These are phyloP conservation scores for Nyctalus aviator DNA, from an alignment of 2,797 vertebrate genomes.

Conservation along the genomic window DNA sequence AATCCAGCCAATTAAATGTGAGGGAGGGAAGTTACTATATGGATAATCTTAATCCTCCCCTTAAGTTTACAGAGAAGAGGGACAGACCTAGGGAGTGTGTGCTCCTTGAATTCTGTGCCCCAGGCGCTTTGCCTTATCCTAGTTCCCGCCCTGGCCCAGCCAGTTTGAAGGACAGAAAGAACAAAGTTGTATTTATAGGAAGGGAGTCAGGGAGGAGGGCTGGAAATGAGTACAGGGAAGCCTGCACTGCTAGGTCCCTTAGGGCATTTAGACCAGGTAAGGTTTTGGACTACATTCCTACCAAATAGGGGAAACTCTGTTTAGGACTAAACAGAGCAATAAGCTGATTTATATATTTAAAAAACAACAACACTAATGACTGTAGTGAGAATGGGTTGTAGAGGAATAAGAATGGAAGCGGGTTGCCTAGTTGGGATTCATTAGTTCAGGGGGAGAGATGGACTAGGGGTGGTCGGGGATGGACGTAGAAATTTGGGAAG, in stretches of 20 bases:
- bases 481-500: neutral
- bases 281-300: neutral
- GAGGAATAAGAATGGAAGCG: neutral
- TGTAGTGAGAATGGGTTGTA: neutral
- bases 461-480: neutral
- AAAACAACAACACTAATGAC: neutral
- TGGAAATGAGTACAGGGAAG: neutral
- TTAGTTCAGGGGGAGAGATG: neutral
- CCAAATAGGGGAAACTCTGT: neutral
- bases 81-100: too few relatives aligned
- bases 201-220: neutral
- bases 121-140: neutral
- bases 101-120: neutral
- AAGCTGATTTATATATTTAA: neutral
- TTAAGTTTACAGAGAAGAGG: neutral
- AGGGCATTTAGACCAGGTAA: neutral
- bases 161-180: neutral
- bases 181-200: neutral
- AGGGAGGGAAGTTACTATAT: neutral
- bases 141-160: neutral
- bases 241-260: neutral
- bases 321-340: neutral
- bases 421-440: neutral
- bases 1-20: neutral
- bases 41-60: neutral